phyloP scores from a whole-genome alignment of 1,140 invertebrate species.

The Caenorhabditis remanei region DNA sequence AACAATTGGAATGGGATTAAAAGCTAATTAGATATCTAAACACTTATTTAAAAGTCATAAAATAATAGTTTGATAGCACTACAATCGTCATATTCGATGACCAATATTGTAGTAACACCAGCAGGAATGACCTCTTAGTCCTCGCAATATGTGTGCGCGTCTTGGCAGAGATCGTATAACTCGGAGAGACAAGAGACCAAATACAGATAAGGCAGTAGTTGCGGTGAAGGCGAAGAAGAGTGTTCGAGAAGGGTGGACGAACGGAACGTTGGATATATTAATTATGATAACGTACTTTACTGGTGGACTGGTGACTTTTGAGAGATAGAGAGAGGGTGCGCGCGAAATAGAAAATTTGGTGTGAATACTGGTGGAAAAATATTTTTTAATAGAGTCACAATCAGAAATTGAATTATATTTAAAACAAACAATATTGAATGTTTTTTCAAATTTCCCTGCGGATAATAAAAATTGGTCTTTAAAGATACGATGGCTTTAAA shows the following conservation, averaged over 20 bases:
- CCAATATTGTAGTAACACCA: conserved; percentile 51
- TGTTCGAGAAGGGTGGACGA: not conserved
- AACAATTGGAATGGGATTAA: not conserved
- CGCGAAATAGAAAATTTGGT: not conserved
- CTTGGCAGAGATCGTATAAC: conserved; percentile 36
- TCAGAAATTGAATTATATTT: too few species aligned
- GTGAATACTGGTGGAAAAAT: not conserved
- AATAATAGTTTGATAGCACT: conserved; percentile 4
- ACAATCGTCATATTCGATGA: conserved; percentile 35
- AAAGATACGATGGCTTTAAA: not conserved
- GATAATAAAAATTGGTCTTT: too few species aligned
- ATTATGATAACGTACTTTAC: conserved; percentile 45
- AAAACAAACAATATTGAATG: too few species aligned
- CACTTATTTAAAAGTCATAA: not conserved
- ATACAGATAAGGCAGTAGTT: conserved; percentile 50
- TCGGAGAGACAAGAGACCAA: conserved; percentile 24
- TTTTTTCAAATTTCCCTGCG: too few species aligned
- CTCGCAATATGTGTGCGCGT: conserved; percentile 49
- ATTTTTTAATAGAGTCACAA: too few species aligned
- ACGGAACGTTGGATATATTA: conserved; percentile 1
- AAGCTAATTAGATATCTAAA: not conserved
- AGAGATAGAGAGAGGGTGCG: not conserved
- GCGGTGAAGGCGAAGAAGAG: not conserved
- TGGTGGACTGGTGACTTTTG: not conserved
- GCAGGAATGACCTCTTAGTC: conserved; percentile 41